Conservation (phyloP, 2,797 vertebrate species). For the Anguilla obscura region DNA sequence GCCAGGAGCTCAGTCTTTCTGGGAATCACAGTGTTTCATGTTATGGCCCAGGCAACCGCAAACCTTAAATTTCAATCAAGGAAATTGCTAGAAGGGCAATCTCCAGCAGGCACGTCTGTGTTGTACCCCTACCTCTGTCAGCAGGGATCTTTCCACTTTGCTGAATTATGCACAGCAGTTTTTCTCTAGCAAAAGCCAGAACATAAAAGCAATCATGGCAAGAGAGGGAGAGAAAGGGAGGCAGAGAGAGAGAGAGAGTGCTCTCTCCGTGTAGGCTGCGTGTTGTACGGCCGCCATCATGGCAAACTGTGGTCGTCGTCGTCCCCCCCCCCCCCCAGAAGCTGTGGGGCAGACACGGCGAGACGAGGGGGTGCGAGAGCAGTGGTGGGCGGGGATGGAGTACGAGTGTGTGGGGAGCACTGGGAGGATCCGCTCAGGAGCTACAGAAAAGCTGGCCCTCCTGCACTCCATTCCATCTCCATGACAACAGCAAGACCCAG, state of each 20-base stretch:
- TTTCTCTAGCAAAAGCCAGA: neutral
- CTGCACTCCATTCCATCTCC: constrained; percentile 30
- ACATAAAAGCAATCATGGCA: neutral
- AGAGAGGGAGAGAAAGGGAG: neutral
- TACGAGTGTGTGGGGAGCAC: neutral
- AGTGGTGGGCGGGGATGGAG: neutral
- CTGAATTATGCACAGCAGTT: neutral
- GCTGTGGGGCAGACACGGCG: neutral
- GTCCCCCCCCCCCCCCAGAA: neutral
- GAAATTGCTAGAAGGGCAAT: neutral
- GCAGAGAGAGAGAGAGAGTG: too few species aligned
- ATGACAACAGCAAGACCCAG: constrained; percentile 33
- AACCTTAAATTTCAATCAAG: neutral
- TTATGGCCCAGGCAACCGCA: neutral
- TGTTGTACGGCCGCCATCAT: neutral
- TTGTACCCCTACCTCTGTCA: constrained; percentile 11
- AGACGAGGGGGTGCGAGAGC: neutral
- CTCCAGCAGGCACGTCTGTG: neutral
- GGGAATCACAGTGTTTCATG: neutral
- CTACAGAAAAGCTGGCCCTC: neutral
- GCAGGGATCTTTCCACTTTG: neutral
- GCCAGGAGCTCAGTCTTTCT: neutral
- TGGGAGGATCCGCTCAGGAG: constrained; percentile 27
- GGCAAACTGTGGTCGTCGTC: neutral
- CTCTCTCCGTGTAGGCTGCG: neutral